These are phyloP conservation scores for Chaenocephalus aceratus DNA, from an alignment of 2,113 vertebrate species.

Conservation along the genomic window DNA sequence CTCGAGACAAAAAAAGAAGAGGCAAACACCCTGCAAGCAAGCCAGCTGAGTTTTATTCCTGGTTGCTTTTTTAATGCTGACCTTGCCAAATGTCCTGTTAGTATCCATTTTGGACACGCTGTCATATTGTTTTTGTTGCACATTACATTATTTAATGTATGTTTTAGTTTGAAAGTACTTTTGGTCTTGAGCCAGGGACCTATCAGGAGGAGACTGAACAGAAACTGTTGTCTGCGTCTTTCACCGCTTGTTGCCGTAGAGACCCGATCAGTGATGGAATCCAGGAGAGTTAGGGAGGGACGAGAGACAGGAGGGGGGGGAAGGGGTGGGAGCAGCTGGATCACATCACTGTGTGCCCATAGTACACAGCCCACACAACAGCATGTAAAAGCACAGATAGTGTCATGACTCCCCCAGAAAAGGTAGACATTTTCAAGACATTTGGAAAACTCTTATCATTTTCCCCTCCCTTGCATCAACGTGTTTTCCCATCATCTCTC, in stretches of 20 bases:
- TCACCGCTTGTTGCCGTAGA: constrained; percentile 76
- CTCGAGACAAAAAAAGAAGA: constrained; percentile 53
- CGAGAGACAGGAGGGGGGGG: constrained; percentile 21
- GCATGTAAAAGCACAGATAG: constrained; percentile 52
- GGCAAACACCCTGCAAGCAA: constrained; percentile 3
- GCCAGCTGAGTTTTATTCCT: neutral
- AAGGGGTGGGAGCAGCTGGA: constrained; percentile 60
- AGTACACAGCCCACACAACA: constrained; percentile 57
- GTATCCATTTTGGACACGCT: constrained; percentile 54
- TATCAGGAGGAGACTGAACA: constrained; percentile 80
- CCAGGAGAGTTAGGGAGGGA: constrained; percentile 75
- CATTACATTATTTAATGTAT: constrained; percentile 72
- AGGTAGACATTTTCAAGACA: constrained; percentile 42
- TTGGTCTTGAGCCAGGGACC: constrained; percentile 79
- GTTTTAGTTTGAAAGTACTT: constrained; percentile 70
- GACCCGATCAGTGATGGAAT: constrained; percentile 80
- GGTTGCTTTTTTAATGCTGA: neutral
- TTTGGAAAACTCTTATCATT: constrained; percentile 24
- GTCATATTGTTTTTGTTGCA: constrained; percentile 68
- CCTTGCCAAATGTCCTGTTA: constrained; percentile 42
- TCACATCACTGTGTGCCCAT: constrained; percentile 61
- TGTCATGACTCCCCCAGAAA: constrained; percentile 19
- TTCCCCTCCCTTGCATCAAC: constrained; percentile 48
- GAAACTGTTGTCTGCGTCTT: constrained; percentile 77
- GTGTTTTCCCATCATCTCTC: constrained; percentile 55